Evolutionary conservation across 2,888 invertebrate genomes (phyloP).

Genomic region (Drosophila tanythrix): DNA sequence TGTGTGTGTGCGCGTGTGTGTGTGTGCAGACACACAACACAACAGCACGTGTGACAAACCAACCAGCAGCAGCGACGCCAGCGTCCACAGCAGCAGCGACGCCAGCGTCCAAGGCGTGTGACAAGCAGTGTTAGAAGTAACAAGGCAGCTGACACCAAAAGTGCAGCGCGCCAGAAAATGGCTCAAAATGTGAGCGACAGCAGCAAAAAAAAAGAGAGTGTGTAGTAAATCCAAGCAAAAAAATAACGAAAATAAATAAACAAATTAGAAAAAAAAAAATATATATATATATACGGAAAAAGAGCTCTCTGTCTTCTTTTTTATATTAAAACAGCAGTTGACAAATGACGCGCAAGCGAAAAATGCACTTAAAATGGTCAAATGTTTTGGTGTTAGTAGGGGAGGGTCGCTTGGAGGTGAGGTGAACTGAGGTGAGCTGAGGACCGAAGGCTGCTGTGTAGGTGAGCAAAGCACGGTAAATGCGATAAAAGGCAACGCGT

Average conservation of each 20-base stretch:
- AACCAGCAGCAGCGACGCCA: slow-evolving; percentile 68
- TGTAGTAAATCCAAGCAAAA: slow-evolving; percentile 64
- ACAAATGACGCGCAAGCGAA: slow-evolving; percentile 79
- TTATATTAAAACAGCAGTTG: slow-evolving; percentile 48
- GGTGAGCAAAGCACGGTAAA: slow-evolving; percentile 54
- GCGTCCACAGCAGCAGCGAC: slow-evolving; percentile 38
- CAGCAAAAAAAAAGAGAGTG: slow-evolving; percentile 27
- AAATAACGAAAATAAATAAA: slow-evolving; percentile 3
- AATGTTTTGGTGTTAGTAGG: slow-evolving; percentile 57
- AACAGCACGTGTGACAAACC: slow-evolving; percentile 68
- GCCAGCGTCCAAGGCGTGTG: slow-evolving; percentile 66
- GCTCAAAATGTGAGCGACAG: slow-evolving; percentile 63
- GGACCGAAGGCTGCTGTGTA: neutral
- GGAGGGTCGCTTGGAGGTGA: neutral
- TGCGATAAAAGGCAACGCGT: slow-evolving; percentile 40
- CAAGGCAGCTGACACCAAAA: slow-evolving; percentile 79
- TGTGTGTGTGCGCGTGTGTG: slow-evolving; percentile 8
- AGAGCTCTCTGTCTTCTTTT: neutral
- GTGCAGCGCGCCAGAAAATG: slow-evolving; percentile 73
- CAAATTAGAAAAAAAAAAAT: neutral
- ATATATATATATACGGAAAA: neutral
- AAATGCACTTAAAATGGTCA: slow-evolving; percentile 78
- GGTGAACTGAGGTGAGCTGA: neutral
- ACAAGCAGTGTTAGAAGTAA: slow-evolving; percentile 75
- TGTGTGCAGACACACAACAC: slow-evolving; percentile 39